phyloP scores from a whole-genome alignment of 2,113 vertebrate species.

The Anolis carolinensis region DNA sequence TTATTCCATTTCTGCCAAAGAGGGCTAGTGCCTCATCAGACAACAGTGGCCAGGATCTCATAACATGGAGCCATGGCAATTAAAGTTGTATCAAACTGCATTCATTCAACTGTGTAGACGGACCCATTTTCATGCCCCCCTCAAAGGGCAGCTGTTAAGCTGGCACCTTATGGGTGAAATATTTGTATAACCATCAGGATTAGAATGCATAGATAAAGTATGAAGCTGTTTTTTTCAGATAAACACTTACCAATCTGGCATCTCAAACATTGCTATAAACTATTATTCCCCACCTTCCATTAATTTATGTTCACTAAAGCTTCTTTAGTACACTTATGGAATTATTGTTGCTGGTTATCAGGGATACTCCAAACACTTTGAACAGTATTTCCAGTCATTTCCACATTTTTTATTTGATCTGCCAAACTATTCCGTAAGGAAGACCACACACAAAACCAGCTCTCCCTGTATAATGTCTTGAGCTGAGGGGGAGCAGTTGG shows the following conservation, averaged over 20 bases:
- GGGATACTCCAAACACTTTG: neutral
- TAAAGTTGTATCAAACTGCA: too few species aligned
- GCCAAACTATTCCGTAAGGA: slow-evolving; percentile 54
- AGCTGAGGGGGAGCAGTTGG: slow-evolving; percentile 38
- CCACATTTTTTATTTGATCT: slow-evolving; percentile 57
- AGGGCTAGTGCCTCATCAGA: too few species aligned
- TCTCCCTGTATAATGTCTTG: slow-evolving; percentile 34
- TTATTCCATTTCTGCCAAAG: too few species aligned
- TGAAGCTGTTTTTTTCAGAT: neutral
- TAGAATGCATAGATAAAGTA: neutral
- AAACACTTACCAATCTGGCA: too few species aligned
- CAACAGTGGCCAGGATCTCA: too few species aligned
- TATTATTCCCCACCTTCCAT: neutral
- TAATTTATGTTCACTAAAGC: neutral
- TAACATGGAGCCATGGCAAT: too few species aligned
- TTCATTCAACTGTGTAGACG: too few species aligned
- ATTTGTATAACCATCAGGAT: neutral
- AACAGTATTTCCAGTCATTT: slow-evolving; percentile 31
- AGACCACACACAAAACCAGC: slow-evolving; percentile 58
- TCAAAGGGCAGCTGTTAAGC: too few species aligned
- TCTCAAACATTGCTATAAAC: neutral
- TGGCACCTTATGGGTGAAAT: too few species aligned
- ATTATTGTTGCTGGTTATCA: neutral
- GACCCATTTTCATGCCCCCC: too few species aligned
- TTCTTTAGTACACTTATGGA: neutral